phyloP scores from a whole-genome alignment of 2,797 vertebrate species.

The Adrianichthys oophorus region DNA sequence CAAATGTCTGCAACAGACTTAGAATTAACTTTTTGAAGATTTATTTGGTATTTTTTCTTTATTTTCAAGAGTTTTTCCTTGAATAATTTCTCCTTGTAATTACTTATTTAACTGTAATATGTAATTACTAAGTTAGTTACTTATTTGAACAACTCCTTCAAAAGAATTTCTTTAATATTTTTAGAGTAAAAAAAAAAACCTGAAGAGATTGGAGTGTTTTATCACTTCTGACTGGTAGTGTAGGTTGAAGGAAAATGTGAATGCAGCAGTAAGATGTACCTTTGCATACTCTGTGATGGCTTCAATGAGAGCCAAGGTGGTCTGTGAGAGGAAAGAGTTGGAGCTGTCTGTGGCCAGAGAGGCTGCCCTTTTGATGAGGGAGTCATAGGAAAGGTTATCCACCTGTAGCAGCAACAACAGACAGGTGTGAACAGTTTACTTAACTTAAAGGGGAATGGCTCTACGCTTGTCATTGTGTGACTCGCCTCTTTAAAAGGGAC shows the following conservation, averaged over 20 bases:
- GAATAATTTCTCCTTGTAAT: not conserved
- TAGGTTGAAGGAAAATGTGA: not conserved
- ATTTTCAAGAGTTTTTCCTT: no score
- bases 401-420: constrained; percentile 65
- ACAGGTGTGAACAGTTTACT: no score
- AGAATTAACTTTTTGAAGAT: no score
- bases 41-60: no score
- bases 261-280: constrained; percentile 64
- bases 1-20: no score
- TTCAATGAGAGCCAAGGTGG: constrained; percentile 88
- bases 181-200: no score
- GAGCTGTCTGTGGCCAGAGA: constrained; percentile 92
- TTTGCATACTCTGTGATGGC: constrained; percentile 89
- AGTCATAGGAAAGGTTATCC: constrained; percentile 87
- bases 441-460: no score
- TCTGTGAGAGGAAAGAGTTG: constrained; percentile 90
- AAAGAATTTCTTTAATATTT: no score
- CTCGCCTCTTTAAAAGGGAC: constrained; percentile 75
- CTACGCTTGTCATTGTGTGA: not conserved
- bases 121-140: no score
- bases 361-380: constrained; percentile 86
- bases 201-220: not conserved
- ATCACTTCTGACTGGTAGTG: not conserved
- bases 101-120: not conserved
- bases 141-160: no score